Conservation (phyloP, 2,797 vertebrate species). For the Intellagama lesueurii region DNA sequence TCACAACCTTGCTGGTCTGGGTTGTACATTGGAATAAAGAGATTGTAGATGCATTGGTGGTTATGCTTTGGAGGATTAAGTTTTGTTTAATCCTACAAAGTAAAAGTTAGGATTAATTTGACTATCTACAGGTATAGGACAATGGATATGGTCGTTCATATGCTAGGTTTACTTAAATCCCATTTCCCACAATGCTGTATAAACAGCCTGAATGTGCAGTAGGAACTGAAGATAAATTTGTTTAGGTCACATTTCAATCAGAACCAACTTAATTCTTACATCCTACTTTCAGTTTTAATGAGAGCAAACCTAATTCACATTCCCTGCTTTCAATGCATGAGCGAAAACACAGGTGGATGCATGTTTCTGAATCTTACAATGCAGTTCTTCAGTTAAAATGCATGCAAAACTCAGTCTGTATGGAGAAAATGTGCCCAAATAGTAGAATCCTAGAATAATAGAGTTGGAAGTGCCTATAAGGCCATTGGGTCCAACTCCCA, state of each 20-base stretch:
- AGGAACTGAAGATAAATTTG: background rate
- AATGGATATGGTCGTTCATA: background rate
- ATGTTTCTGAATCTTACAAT: background rate
- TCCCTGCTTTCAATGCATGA: background rate
- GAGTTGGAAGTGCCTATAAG: too few relatives aligned
- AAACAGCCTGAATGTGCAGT: background rate
- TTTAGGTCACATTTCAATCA: background rate
- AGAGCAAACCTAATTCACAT: background rate
- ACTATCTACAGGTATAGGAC: constrained; percentile 54
- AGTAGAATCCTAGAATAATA: too few relatives aligned
- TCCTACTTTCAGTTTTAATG: too few relatives aligned
- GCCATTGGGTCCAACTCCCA: too few relatives aligned
- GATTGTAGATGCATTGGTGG: constrained; percentile 31
- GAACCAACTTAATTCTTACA: background rate
- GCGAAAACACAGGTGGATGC: background rate
- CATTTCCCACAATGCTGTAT: background rate
- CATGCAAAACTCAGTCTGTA: background rate
- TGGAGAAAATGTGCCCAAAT: background rate
- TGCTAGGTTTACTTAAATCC: background rate
- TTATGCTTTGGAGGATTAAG: constrained; percentile 45
- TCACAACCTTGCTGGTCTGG: constrained; percentile 19
- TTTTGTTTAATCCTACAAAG: constrained; percentile 28
- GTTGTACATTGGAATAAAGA: constrained; percentile 36
- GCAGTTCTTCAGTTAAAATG: background rate
- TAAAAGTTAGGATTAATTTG: background rate